Percentiles rank a stretch among this genome's conserved stretches.
phyloP scores from a whole-genome alignment of 2,113 vertebrate genomes.

The Hippolais icterina region DNA sequence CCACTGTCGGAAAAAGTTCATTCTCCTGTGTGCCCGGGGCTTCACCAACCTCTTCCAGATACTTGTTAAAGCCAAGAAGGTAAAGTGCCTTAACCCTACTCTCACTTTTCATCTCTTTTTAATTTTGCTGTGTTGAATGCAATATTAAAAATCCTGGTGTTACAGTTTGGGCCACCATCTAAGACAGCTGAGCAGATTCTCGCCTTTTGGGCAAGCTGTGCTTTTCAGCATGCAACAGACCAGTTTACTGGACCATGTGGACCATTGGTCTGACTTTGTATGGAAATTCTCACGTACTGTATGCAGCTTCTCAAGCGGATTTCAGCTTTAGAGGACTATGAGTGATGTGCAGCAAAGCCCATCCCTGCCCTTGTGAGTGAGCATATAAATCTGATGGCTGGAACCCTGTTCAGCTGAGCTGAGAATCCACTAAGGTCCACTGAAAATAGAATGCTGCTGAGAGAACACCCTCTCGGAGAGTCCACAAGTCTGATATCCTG shows the following conservation, averaged over 20 bases:
- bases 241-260: not conserved
- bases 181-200: not conserved
- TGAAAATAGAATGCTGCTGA: not conserved
- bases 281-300: not conserved
- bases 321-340: not conserved
- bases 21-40: slow-evolving; percentile 69
- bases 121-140: not conserved
- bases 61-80: slow-evolving; percentile 75
- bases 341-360: not conserved
- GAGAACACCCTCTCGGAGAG: not conserved
- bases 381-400: not conserved
- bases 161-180: not conserved
- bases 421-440: not conserved
- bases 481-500: not conserved
- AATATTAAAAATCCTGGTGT: not conserved
- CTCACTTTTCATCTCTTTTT: not conserved
- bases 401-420: not conserved
- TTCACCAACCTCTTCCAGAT: slow-evolving; percentile 74
- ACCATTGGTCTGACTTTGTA: not conserved
- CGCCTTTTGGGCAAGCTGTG: not conserved
- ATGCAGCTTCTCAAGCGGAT: not conserved
- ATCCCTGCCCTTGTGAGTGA: not conserved
- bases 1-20: slow-evolving; percentile 47
- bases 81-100: not conserved
- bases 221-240: not conserved